These are phyloP conservation scores for Plebejus anna DNA, from an alignment of 2,888 invertebrate genomes.

Conservation along the genomic window DNA sequence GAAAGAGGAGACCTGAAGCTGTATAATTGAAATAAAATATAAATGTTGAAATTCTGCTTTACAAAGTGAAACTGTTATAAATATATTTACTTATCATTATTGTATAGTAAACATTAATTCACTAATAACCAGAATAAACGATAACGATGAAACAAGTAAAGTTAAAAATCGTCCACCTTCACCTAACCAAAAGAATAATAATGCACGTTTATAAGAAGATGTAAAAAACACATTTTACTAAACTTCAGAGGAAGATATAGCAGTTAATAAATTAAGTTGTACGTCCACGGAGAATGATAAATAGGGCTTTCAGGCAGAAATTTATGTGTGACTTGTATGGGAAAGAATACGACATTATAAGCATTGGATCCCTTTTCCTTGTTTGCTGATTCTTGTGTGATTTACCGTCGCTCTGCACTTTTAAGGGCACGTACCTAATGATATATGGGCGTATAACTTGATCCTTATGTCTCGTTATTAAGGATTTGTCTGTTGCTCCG, in stretches of 20 bases:
- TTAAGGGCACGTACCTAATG: conserved; percentile 21
- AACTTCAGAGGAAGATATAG: conserved; percentile 35
- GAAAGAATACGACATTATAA: conserved; percentile 40
- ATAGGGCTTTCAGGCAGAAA: conserved; percentile 39
- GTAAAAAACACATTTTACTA: conserved; percentile 25
- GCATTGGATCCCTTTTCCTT: conserved; percentile 34
- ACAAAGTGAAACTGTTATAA: neutral
- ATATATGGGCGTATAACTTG: neutral
- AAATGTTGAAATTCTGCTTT: neutral
- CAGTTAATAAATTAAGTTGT: conserved; percentile 42
- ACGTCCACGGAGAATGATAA: conserved; percentile 40
- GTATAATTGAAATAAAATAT: neutral
- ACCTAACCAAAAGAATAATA: neutral
- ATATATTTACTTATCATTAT: too few relatives aligned
- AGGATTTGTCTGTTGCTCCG: neutral
- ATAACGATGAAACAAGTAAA: neutral
- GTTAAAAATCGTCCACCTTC: neutral
- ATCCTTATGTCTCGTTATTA: conserved; percentile 12
- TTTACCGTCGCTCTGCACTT: conserved; percentile 21
- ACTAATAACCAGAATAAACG: neutral
- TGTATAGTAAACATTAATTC: too few relatives aligned
- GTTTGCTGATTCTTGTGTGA: conserved; percentile 22
- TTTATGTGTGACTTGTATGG: conserved; percentile 42
- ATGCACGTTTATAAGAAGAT: neutral
- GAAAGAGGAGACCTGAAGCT: neutral